Evolutionary conservation across 2,797 vertebrate genomes (phyloP), one percentile per base, ranked within the genome.

Genomic region (Phoeniculus purpureus): DNA sequence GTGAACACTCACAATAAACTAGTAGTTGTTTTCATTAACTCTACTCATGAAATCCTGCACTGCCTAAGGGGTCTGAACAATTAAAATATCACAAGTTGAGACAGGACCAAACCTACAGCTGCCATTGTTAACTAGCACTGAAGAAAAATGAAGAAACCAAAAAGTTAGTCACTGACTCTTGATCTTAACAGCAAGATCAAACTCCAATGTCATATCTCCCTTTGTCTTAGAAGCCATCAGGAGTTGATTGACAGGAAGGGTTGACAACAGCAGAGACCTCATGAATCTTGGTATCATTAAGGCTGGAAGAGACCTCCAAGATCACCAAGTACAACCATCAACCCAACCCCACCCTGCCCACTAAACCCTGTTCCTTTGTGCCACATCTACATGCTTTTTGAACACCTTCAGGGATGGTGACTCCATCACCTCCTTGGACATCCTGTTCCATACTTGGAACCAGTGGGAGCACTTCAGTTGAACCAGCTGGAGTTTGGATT

Each of bases 161-260:
- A 29, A 29, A 15, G 22, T 55, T 60, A 78, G 67, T 27, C 51
- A 64, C 26, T 75, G 32, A 76, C 15, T 89, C 7, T 1, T 17
- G n/a, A 66, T 40, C 32, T 65, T 29, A 45, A 43, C 9, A 77
- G 31, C 2, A 2, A 90, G 26, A 45, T 45, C 45, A 56, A 48
- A 78, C 61, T 60, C 52, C 23, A 72, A 0, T 0, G 2, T 47
- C 50, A 47, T 0, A 27, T 37, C 37, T 37, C 29, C 13, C 10
- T 26, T 47, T 32, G 22, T 32, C 51, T 56, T 16, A 7, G 2
- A 67, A 89, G 56, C 7, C 58, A 27, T 40, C 10, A 65, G 47
- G n/a, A 70, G 56, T 29, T 55, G 9, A 47, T 8, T 66, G 66
- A 45, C 6, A 50, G 22, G 10, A 68, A 79, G 23, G 76, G 54